Percentiles rank a stretch among this genome's conserved stretches.
Evolutionary conservation across 1,140 invertebrate species (phyloP).

Genomic region (Drosophila persimilis): DNA sequence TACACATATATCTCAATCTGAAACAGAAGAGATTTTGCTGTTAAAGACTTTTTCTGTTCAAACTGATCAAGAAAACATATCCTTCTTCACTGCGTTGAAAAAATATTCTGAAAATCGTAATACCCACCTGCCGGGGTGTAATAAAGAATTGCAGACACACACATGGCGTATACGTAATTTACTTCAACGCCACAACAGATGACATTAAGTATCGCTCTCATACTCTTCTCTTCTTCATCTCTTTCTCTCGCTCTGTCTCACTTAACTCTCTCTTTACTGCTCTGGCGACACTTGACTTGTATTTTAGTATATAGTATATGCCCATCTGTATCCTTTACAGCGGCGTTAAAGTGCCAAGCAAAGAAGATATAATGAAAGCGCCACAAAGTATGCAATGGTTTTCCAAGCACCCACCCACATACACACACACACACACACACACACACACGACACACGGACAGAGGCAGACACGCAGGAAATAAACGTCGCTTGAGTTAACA

Average conservation of each 20-base stretch:
- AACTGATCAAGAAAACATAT: too few species aligned
- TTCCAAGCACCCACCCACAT: constrained; percentile 3
- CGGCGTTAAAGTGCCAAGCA: constrained; percentile 70
- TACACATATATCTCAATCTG: too few species aligned
- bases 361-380: constrained; percentile 74
- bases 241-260: background rate
- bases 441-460: constrained; percentile 17
- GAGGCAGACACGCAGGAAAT: constrained; percentile 56
- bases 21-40: too few species aligned
- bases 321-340: constrained; percentile 64
- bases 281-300: constrained; percentile 73
- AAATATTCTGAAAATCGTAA: too few species aligned
- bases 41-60: too few species aligned
- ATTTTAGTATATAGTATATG: constrained; percentile 47
- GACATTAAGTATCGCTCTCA: constrained; percentile 20
- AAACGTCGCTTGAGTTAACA: constrained; percentile 81
- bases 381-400: constrained; percentile 71
- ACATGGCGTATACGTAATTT: constrained; percentile 77
- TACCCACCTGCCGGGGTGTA: background rate
- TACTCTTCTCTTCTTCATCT: too few species aligned
- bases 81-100: too few species aligned
- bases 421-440: constrained; percentile 15
- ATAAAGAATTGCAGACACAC: constrained; percentile 29
- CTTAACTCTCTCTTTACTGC: background rate
- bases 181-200: constrained; percentile 52